phyloP scores from a whole-genome alignment of 2,888 invertebrate species.

The Hypolimnas misippus region DNA sequence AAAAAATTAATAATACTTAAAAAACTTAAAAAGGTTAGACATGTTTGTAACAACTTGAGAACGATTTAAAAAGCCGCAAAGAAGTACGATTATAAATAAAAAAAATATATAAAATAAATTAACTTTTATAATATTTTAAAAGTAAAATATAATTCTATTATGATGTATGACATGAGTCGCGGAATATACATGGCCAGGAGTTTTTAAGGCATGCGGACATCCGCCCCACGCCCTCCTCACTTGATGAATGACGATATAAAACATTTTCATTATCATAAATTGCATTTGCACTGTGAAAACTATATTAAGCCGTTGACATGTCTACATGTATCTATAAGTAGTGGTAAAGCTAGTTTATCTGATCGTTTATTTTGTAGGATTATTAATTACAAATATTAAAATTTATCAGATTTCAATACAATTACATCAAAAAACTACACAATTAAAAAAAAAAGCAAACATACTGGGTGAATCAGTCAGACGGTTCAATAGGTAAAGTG shows the following conservation, averaged over 20 bases:
- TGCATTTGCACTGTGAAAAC: constrained; percentile 29
- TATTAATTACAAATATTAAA: no score
- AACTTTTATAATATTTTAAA: constrained; percentile 8
- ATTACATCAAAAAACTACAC: no score
- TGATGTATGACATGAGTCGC: constrained; percentile 31
- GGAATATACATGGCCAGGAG: constrained; percentile 25
- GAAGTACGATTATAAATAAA: neutral
- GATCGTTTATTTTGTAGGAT: no score
- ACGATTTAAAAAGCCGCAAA: no score
- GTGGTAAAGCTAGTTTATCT: no score
- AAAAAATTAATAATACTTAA: no score
- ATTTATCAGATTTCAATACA: no score
- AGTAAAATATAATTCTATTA: constrained; percentile 26
- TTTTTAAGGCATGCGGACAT: constrained; percentile 39
- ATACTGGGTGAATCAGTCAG: no score
- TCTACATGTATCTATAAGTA: neutral
- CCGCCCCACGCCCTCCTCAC: constrained; percentile 34
- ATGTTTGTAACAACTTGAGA: no score
- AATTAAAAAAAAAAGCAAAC: no score
- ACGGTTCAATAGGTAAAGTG: no score
- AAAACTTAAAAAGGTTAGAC: no score
- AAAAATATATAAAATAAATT: neutral
- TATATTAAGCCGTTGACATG: neutral
- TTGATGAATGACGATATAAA: constrained; percentile 37
- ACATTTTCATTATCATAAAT: constrained; percentile 36